Base-by-base conservation (phyloP, 2,797 vertebrate species). In the Gephyroberyx darwinii region DNA sequence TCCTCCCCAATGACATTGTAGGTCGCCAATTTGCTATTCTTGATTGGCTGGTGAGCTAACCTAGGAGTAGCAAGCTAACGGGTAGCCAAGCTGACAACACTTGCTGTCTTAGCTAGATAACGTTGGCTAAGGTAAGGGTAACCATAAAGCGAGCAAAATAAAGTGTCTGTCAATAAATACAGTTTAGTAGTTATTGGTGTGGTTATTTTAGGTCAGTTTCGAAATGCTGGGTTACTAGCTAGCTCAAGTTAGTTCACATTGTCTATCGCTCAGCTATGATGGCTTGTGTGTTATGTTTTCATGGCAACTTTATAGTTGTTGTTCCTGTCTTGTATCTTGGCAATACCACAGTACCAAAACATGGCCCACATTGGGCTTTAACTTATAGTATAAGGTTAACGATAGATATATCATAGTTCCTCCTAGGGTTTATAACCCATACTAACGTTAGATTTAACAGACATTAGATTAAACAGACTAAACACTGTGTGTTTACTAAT, bases 31-130 rank as follows among this genome's bases (percentile, higher is more conserved):
- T 13, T 51, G 59, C 48, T 78, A 43, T 65, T 82, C 35, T 78
- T 80, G 70, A 64, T 61, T 57, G 64, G 45, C 63, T 26, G 26
- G 2, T 26, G 26, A 26, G 26, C 26, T 26, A 26, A 26, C 26
- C 26, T 59, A 47, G 45, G 61, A 43, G 52, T 59, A 71, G 54
- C 76, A 82, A 67, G 84, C 84, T 88, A 88, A 79, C 79, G 76
- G 66, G 59, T 9, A 64, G 55, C 69, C 56, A 61, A 55, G 76
- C 75, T 72, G 67, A 47, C 55, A 55, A 62, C 62, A 70, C 69
- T 77, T 74, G 47, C 43, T 65, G 66, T 37, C 20, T 63, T 77
- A 67, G 78, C 67, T 84, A 82, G 58, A 55, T 6, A 26, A 26
- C 26, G 26, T 26, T 26, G 81, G 83, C 71, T 80, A 9, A 52